Evolutionary conservation across 1,140 invertebrate genomes (phyloP), one percentile per base, ranked within the genome.

Genomic region (Mercenaria mercenaria): DNA sequence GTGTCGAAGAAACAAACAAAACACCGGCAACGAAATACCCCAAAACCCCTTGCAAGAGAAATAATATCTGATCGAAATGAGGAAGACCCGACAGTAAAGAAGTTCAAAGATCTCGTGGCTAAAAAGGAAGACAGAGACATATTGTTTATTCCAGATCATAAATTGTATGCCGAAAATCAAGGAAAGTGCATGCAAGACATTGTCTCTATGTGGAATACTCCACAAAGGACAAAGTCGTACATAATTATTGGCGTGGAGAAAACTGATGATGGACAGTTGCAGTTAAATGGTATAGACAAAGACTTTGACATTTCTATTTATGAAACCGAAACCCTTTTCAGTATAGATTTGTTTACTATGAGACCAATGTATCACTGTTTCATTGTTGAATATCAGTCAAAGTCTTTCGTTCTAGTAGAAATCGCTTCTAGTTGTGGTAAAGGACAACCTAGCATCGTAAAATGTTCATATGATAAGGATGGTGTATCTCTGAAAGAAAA

Each of bases 121-220:
- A 80, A 80, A 18, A 52, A 47, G 23, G 52, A 83, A 41, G 81
- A 41, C 11, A 85, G 56, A 41, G 43, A 69, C 26, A 50, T 74
- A 20, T 37, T 85, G 34, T 85, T 85, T 67, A 23, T 72, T 34
- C 6, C 67, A 0, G n/a, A 39, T 47, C 39, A 72, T 74, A 52
- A 41, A 0, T 11, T 34, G 50, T 85, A 74, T 56, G 11, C 32
- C 8, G 29, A 18, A 26, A 85, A 85, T 56, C 82, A 64, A 32
- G 37, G n/a, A 10, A 85, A 74, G 34, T 74, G 39, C 15, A 32
- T 50, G 41, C 29, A 43, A 26, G 76, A 88, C 50, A 72, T 88
- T 50, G 87, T 88, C n/a, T 47, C 43, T 37, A 47, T 88, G 64
- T 88, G 87, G 87, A 88, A 88, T 29, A 88, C 87, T 0, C 87